Evolutionary conservation across 2,888 invertebrate species (phyloP), one percentile per base, ranked within the genome.

Genomic region (Lasius fuliginosus): DNA sequence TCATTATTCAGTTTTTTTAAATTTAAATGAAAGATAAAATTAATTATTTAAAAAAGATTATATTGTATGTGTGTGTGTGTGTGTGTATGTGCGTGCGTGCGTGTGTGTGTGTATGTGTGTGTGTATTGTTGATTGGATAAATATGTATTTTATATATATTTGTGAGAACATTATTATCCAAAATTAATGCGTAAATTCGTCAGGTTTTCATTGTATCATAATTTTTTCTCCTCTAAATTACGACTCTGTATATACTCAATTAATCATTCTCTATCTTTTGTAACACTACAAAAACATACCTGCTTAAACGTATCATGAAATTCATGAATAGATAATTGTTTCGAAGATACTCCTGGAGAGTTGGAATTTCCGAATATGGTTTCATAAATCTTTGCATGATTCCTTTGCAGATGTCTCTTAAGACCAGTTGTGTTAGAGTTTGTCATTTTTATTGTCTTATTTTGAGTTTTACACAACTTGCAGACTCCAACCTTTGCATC

Each of bases 391-490:
- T 33, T 64, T 64, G 36, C n/a, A 36, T 64, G 36, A 36, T 64
- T n/a, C 18, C 5, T 64, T 64, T 64, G 33, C n/a, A 64, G 27
- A 36, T 64, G 64, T 36, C 36, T 33, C n/a, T 64, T 64, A 33
- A 40, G 33, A n/a, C 12, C 64, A 64, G 64, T 64, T 64, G 64
- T 64, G n/a, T 64, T 64, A 36, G n/a, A 33, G n/a, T 40, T 40
- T 4, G 65, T 65, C 40, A 65, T 65, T n/a, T 65, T 65, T n/a
- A 65, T 65, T 40, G n/a, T 65, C 5, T 65, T 64, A 4, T 27
- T 65, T 40, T 8, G 5, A 12, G n/a, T 23, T 65, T 40, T 40
- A 23, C 65, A 65, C 12, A 65, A 65, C 40, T 65, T 65, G 36
- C 40, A 65, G 4, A 65, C 23, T 40, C 65, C 40, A 36, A 65